phyloP scores from a whole-genome alignment of 2,797 vertebrate genomes.

The Myiotriccus ornatus region DNA sequence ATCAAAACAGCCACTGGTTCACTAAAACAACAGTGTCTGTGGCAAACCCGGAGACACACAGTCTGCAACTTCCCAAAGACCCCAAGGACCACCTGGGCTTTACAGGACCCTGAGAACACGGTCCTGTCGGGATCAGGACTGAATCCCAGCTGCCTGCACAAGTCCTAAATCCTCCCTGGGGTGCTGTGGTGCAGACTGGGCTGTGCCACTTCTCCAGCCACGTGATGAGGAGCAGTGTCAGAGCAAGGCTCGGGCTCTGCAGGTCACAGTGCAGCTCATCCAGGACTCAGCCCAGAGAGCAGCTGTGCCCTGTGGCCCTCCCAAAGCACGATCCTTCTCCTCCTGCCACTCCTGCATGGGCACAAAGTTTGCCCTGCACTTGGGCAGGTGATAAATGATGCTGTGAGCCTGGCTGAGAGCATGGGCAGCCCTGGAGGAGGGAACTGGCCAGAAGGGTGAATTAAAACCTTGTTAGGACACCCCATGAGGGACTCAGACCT shows the following conservation, averaged over 20 bases:
- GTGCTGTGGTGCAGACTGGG: neutral
- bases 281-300: neutral
- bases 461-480: neutral
- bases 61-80: neutral
- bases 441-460: neutral
- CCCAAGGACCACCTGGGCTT: neutral
- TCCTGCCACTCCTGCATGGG: neutral
- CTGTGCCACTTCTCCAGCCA: neutral
- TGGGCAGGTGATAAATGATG: neutral
- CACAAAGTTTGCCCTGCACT: neutral
- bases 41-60: neutral
- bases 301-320: neutral
- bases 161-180: neutral
- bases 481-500: neutral
- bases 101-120: neutral
- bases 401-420: neutral
- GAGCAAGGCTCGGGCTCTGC: neutral
- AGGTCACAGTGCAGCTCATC: neutral
- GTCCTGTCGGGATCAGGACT: neutral
- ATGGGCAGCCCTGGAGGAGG: neutral
- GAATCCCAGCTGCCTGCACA: neutral
- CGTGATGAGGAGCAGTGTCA: neutral
- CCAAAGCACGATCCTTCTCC: neutral
- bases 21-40: constrained; percentile 44
- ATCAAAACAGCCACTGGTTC: constrained; percentile 15